Base-by-base conservation (phyloP, 1,140 invertebrate genomes). In the Calycopis cecrops region DNA sequence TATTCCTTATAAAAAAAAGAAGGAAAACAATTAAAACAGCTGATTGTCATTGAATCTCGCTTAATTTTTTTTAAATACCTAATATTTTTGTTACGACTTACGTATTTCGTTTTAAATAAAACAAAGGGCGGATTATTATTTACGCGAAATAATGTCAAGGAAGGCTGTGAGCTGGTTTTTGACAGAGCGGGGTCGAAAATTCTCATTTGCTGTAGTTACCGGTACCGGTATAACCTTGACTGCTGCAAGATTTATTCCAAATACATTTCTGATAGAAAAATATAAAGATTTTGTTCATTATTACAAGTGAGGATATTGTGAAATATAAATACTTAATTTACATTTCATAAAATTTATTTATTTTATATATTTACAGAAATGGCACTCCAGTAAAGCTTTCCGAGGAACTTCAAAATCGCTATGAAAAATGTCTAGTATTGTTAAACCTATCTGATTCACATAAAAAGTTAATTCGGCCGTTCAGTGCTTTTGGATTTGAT, bases 401-500 rank as follows among this genome's bases (percentile, higher is more conserved):
- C 11, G 63, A 68, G 34, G 69, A 76, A 59, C 52, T 85, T 17
- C 35, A 58, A 6, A 55, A 73, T 9, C 69, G 73, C 11, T 80
- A 65, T 58, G 47, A 79, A 55, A 70, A 72, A 61, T 86, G 82
- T 57, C 57, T 86, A 12, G 75, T 82, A 59, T 60, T 79, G 40
- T 51, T 86, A 1, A 69, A 78, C 9, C n/a, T 79, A 10, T 12
- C 69, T 44, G 67, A 79, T 48, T 54, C 66, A 1, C 71, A 82
- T 16, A 68, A 64, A 57, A 83, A 79, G 62, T 57, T 84, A n/a
- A 67, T 84, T 42, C 63, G 74, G 49, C 80, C 83, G 6, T 86
- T 86, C 51, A 80, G 74, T 70, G 75, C 79, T 35, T 84, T 71
- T 72, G 83, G 83, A 34, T 86, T 65, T 80, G 83, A 86, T 60